These are phyloP conservation scores for Caranx ignobilis DNA, from an alignment of 2,113 vertebrate genomes.

Conservation along the genomic window DNA sequence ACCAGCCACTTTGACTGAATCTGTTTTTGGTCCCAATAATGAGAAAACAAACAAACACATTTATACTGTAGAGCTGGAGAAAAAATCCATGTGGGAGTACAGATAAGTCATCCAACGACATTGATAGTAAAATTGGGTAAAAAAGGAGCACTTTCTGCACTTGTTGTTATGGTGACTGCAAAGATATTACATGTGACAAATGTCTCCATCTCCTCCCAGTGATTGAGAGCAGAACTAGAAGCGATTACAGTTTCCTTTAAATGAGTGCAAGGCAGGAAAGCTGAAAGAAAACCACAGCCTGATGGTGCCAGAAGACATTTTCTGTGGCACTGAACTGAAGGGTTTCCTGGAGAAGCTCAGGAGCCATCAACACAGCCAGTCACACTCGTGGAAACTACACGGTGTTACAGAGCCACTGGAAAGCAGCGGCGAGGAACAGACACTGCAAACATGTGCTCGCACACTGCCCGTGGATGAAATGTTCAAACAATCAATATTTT, in stretches of 20 bases:
- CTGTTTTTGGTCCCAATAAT: neutral
- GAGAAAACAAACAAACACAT: too few species aligned
- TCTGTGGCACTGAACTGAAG: neutral
- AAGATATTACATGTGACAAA: neutral
- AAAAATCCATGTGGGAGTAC: too few species aligned
- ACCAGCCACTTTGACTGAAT: neutral
- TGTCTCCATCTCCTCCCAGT: neutral
- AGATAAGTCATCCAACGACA: too few species aligned
- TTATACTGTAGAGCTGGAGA: neutral
- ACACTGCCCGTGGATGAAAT: too few species aligned
- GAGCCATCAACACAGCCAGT: neutral
- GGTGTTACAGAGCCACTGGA: neutral
- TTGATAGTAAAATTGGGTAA: neutral
- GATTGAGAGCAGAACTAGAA: neutral
- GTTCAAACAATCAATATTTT: conserved; percentile 2
- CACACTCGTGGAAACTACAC: neutral
- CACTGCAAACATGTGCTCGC: neutral
- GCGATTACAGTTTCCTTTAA: neutral
- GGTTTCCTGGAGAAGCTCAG: neutral
- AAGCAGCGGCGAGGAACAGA: neutral
- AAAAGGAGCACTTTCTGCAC: neutral
- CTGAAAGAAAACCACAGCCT: neutral
- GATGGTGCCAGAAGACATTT: neutral
- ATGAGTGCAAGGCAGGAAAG: neutral
- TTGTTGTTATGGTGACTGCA: neutral